phyloP scores from a whole-genome alignment of 2,888 invertebrate genomes.

The Danaus chrysippus region DNA sequence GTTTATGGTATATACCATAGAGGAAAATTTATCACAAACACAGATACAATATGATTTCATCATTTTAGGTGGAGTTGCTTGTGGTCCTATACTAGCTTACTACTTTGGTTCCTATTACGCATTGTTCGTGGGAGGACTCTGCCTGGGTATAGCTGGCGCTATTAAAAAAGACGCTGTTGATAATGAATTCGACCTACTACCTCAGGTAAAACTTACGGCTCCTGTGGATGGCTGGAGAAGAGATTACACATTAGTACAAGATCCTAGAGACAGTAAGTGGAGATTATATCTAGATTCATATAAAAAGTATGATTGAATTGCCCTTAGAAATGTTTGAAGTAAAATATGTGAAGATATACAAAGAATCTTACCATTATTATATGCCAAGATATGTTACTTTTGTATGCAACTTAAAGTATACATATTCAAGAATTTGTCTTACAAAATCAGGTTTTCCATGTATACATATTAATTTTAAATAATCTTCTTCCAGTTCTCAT shows the following conservation, averaged over 20 bases:
- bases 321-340: neutral
- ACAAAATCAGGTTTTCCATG: no score
- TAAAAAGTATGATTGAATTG: neutral
- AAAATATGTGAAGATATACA: no score
- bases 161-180: constrained; percentile 57
- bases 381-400: no score
- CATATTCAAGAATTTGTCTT: no score
- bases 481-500: constrained; percentile 12
- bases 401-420: no score
- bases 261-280: constrained; percentile 53
- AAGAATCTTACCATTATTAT: no score
- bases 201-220: constrained; percentile 35
- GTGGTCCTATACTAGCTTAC: constrained; percentile 54
- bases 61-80: constrained; percentile 55
- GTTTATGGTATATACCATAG: no score
- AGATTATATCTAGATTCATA: neutral
- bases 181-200: constrained; percentile 37
- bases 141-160: constrained; percentile 45
- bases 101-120: constrained; percentile 56
- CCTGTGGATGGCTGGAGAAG: constrained; percentile 42
- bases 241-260: constrained; percentile 44
- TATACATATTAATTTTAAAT: neutral
- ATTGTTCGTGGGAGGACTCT: constrained; percentile 49
- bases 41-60: neutral
- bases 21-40: no score